Evolutionary conservation across 2,113 vertebrate genomes (phyloP).

Genomic region (Eptesicus fuscus): DNA sequence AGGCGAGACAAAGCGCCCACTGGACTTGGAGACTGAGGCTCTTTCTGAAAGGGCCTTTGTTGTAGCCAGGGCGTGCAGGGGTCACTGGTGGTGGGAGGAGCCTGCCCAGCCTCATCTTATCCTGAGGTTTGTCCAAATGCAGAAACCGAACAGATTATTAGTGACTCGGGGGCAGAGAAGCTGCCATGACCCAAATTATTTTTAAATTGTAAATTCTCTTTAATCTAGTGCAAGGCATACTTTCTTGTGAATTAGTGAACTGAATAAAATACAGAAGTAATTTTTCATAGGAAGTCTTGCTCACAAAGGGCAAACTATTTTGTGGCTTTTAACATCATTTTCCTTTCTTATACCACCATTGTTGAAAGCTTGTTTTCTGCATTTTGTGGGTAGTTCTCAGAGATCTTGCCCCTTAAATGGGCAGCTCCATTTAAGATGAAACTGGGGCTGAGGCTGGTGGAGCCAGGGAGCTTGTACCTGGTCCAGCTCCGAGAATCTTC

Average conservation of each 20-base stretch:
- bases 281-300: not conserved
- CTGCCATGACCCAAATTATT: not conserved
- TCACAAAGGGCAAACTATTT: not conserved
- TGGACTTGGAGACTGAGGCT: constrained; percentile 2
- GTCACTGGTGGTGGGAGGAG: not conserved
- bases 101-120: not conserved
- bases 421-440: not conserved
- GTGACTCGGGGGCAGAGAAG: not conserved
- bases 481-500: not conserved
- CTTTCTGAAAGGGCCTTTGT: constrained; percentile 60
- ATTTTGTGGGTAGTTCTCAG: not conserved
- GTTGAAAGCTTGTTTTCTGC: not conserved
- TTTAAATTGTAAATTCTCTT: constrained; percentile 3
- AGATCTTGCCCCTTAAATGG: not conserved
- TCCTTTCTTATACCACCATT: not conserved
- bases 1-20: constrained; percentile 37
- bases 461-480: not conserved
- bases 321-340: not conserved
- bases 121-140: not conserved
- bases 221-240: not conserved
- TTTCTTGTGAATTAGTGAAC: constrained; percentile 6
- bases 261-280: not conserved
- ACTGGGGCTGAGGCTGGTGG: not conserved
- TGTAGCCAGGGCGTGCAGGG: not conserved
- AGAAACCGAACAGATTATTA: not conserved